phyloP scores from a whole-genome alignment of 2,888 invertebrate species.

The Thera britannica region DNA sequence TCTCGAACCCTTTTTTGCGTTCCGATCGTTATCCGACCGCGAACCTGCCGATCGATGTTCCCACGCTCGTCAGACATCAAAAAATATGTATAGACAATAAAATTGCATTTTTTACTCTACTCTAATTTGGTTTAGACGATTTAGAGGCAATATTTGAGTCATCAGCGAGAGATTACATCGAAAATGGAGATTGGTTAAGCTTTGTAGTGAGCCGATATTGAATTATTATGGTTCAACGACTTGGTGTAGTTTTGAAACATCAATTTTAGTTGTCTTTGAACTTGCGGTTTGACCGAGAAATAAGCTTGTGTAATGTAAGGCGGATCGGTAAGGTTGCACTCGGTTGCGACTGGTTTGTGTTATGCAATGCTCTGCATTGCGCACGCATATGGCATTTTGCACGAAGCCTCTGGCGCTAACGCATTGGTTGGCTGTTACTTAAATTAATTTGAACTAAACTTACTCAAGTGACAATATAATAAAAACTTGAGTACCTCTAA shows the following conservation, averaged over 20 bases:
- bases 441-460: constrained; percentile 50
- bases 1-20: constrained; percentile 81
- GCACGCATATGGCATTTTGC: constrained; percentile 40
- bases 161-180: constrained; percentile 35
- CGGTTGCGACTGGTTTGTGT: constrained; percentile 66
- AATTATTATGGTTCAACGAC: constrained; percentile 39
- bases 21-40: constrained; percentile 79
- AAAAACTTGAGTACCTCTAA: not conserved
- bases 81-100: constrained; percentile 66
- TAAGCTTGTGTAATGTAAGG: constrained; percentile 49
- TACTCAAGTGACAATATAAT: not conserved
- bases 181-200: constrained; percentile 34
- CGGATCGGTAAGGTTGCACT: constrained; percentile 44
- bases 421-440: constrained; percentile 59
- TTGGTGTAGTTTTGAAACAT: constrained; percentile 34
- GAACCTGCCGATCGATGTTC: constrained; percentile 75
- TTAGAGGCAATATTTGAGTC: constrained; percentile 42
- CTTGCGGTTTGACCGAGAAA: constrained; percentile 56
- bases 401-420: constrained; percentile 45
- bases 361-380: constrained; percentile 65
- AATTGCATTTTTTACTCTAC: constrained; percentile 72
- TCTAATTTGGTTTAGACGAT: constrained; percentile 61
- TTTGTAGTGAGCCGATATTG: constrained; percentile 40
- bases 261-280: constrained; percentile 50
- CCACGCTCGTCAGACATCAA: constrained; percentile 73